These are phyloP conservation scores for Keiferia lycopersicella DNA, from an alignment of 2,888 invertebrate genomes.

Conservation along the genomic window DNA sequence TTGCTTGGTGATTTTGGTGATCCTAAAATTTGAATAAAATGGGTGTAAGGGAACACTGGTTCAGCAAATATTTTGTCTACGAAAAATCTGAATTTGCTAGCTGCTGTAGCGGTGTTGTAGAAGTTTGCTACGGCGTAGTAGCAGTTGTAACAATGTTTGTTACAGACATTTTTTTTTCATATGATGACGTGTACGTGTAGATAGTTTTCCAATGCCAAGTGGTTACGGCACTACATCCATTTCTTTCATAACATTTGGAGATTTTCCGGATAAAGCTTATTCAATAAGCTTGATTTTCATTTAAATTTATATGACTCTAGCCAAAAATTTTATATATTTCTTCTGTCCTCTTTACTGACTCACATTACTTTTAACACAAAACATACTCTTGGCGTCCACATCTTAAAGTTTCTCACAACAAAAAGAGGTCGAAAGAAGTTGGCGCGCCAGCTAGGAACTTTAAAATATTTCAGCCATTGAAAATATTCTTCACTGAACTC, in stretches of 20 bases:
- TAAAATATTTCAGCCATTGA: conserved; percentile 13
- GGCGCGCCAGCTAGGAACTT: conserved; percentile 12
- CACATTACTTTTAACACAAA: conserved; percentile 5
- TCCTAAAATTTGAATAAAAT: not conserved
- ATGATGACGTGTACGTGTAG: no score
- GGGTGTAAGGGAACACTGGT: no score
- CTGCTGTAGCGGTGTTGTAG: not conserved
- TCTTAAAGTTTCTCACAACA: conserved; percentile 11
- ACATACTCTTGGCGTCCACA: conserved; percentile 14
- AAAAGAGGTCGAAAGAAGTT: conserved; percentile 11
- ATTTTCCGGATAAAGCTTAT: not conserved
- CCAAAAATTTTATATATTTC: not conserved
- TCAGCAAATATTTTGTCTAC: no score
- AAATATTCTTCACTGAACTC: conserved; percentile 20
- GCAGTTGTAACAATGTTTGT: not conserved
- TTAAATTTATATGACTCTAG: not conserved
- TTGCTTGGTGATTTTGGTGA: conserved; percentile 20
- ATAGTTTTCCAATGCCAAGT: no score
- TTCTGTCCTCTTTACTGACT: not conserved
- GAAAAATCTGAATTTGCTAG: no score
- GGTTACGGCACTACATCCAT: no score
- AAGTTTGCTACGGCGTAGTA: not conserved
- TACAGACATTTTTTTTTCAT: no score
- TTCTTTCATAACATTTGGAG: no score
- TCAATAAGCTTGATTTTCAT: not conserved